Percentiles rank a stretch among this genome's conserved stretches.
Conservation (phyloP, 2,797 vertebrate genomes). For the Cossypha caffra region DNA sequence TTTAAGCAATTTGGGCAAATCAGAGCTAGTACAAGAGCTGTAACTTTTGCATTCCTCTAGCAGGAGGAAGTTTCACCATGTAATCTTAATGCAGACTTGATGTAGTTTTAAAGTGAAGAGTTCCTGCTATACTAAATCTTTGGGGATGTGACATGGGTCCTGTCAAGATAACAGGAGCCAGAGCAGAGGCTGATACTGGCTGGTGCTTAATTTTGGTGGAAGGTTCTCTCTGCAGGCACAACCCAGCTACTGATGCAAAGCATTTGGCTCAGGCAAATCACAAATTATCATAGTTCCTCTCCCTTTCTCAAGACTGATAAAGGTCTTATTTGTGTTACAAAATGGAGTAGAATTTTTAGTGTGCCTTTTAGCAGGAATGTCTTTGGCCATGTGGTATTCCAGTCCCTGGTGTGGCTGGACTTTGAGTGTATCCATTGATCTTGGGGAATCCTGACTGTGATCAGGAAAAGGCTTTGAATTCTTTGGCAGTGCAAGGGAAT, state of each 20-base stretch:
- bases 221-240: not conserved
- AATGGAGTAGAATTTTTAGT: slow-evolving; percentile 2
- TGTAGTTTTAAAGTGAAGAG: slow-evolving; percentile 5
- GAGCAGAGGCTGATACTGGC: not conserved
- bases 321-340: not conserved
- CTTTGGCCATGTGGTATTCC: not conserved
- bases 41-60: not conserved
- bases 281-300: not conserved
- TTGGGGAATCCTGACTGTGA: slow-evolving; percentile 47
- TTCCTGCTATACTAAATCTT: not conserved
- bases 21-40: not conserved
- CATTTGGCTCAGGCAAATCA: not conserved
- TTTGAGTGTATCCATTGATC: slow-evolving; percentile 19
- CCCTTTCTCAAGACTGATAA: not conserved
- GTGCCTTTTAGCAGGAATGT: not conserved
- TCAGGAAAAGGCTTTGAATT: slow-evolving; percentile 55
- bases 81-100: slow-evolving; percentile 44
- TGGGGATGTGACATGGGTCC: not conserved
- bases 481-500: not conserved
- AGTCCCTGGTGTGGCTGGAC: slow-evolving; percentile 8
- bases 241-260: not conserved
- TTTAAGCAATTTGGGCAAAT: slow-evolving; percentile 35
- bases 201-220: not conserved
- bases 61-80: not conserved
- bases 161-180: not conserved